phyloP scores from a whole-genome alignment of 2,113 vertebrate species.

The Urocitellus parryii region DNA sequence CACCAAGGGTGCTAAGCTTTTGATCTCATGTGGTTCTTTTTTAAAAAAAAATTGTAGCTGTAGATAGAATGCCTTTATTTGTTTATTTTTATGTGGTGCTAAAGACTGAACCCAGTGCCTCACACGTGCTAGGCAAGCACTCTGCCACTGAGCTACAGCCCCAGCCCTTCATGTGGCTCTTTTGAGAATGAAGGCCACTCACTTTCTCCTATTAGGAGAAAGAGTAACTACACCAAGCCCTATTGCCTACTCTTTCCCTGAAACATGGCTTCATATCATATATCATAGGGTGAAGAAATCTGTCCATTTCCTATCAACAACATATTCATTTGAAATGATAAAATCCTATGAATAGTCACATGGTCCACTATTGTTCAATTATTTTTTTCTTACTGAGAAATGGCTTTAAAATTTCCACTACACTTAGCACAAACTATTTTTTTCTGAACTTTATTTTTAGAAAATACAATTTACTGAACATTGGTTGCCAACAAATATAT shows the following conservation, averaged over 20 bases:
- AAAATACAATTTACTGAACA: constrained; percentile 54
- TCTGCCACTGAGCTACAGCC: no score
- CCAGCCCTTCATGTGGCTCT: not conserved
- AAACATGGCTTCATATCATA: not conserved
- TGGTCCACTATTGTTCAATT: not conserved
- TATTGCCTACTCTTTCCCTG: not conserved
- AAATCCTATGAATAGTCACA: not conserved
- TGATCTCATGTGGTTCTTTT: constrained; percentile 23
- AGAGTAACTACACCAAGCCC: not conserved
- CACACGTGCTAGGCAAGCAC: no score
- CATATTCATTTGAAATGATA: constrained; percentile 47
- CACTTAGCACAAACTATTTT: not conserved
- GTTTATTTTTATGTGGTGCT: no score
- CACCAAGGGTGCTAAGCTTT: not conserved
- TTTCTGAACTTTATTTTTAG: constrained; percentile 28
- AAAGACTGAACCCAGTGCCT: no score
- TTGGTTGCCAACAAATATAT: constrained; percentile 31
- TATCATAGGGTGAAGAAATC: not conserved
- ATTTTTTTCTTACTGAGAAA: constrained; percentile 44
- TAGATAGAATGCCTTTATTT: no score
- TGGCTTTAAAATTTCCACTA: constrained; percentile 33
- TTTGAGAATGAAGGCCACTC: constrained; percentile 28
- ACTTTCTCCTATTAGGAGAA: constrained; percentile 39
- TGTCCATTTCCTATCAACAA: constrained; percentile 34
- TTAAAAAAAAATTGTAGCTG: no score